Percentiles rank a stretch among this genome's conserved stretches.
Evolutionary conservation across 2,797 vertebrate genomes (phyloP).

Genomic region (Mallotus villosus): DNA sequence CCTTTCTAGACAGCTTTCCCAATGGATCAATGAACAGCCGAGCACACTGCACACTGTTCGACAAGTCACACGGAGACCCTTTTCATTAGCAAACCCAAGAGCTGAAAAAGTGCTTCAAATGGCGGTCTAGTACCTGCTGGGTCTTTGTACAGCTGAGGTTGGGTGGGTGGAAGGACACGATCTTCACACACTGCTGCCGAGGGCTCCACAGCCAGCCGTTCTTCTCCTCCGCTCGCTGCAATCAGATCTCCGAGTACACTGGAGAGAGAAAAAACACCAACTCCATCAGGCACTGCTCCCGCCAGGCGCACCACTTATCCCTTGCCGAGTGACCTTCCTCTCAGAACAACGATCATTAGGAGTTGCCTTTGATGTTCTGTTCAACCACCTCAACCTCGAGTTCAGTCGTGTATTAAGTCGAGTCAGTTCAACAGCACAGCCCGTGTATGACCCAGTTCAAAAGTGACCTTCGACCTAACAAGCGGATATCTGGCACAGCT

Average conservation of each 20-base stretch:
- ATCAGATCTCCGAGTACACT: constrained; percentile 87
- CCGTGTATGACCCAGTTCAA: constrained; percentile 14
- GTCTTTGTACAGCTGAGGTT: constrained; percentile 87
- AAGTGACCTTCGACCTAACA: constrained; percentile 12
- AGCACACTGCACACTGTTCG: constrained; percentile 31
- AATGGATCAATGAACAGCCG: constrained; percentile 58
- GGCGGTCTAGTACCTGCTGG: constrained; percentile 61
- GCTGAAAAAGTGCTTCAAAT: background rate
- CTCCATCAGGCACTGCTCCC: constrained; percentile 41
- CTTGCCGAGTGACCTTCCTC: background rate
- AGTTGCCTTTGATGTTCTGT: background rate
- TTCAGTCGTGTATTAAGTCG: background rate
- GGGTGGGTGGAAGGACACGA: constrained; percentile 82
- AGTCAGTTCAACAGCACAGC: background rate
- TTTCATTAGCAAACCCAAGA: constrained; percentile 35
- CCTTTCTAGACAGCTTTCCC: constrained; percentile 46
- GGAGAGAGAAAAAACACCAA: constrained; percentile 48
- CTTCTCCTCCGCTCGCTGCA: constrained; percentile 82
- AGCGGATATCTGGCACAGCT: background rate
- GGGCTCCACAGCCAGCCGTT: constrained; percentile 96
- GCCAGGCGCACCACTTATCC: too few species aligned
- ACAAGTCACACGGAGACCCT: constrained; percentile 48
- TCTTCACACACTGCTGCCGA: constrained; percentile 79
- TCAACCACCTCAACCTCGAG: background rate
- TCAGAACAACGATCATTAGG: background rate